Evolutionary conservation across 2,113 vertebrate species (phyloP).

Genomic region (Engystomops pustulosus): DNA sequence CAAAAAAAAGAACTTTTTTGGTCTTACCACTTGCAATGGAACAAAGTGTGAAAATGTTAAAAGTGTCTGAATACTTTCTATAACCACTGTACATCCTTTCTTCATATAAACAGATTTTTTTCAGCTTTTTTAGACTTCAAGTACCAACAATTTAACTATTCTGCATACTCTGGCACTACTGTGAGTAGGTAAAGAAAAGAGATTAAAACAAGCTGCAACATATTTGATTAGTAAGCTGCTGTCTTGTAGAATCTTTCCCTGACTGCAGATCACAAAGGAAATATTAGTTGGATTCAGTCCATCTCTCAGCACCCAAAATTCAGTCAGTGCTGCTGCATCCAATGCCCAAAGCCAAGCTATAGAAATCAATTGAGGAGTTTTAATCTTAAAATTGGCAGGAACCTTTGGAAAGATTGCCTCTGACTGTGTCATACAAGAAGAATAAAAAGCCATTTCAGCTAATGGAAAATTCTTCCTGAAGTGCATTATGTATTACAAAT

Average conservation of each 20-base stretch:
- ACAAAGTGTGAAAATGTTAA: no score
- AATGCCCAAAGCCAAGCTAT: constrained; percentile 26
- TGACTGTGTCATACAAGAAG: constrained; percentile 9
- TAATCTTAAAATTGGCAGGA: constrained; percentile 48
- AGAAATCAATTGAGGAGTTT: constrained; percentile 40
- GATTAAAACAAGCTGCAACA: background rate
- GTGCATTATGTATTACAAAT: background rate
- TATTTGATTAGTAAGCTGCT: constrained; percentile 5
- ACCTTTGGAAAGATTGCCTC: constrained; percentile 39
- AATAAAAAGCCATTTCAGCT: constrained; percentile 24
- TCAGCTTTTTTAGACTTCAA: no score
- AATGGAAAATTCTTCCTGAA: constrained; percentile 31
- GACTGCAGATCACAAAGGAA: constrained; percentile 18
- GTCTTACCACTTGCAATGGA: no score
- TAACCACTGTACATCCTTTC: no score
- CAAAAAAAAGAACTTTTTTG: no score
- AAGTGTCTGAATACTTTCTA: no score
- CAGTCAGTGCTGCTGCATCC: constrained; percentile 9
- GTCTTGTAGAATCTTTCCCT: background rate
- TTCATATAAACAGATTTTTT: no score
- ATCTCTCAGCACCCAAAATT: constrained; percentile 18
- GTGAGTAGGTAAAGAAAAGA: background rate
- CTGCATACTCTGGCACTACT: background rate
- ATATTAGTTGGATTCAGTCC: constrained; percentile 36
- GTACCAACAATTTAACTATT: no score